Evolutionary conservation across 2,888 invertebrate genomes (phyloP).

Genomic region (Drosophila anomalata): DNA sequence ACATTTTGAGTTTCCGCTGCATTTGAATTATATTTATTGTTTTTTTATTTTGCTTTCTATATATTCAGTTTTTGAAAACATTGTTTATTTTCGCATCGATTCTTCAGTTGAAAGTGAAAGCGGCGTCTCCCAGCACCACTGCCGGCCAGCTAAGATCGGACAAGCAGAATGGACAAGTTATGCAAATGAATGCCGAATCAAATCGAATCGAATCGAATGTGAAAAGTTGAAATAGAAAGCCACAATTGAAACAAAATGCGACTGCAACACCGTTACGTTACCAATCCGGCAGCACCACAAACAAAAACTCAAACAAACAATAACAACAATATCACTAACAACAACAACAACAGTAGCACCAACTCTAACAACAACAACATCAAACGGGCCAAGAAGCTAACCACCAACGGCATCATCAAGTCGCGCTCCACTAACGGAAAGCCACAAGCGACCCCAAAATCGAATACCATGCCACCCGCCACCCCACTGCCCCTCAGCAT

Average conservation of each 20-base stretch:
- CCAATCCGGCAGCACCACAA: conserved; percentile 39
- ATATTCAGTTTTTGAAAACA: conserved; percentile 39
- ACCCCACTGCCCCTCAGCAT: conserved; percentile 15
- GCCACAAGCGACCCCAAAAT: conserved; percentile 10
- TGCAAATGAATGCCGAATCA: conserved; percentile 47
- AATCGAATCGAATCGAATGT: conserved; percentile 1
- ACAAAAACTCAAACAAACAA: conserved; percentile 40
- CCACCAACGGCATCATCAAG: conserved; percentile 45
- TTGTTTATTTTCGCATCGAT: conserved; percentile 61
- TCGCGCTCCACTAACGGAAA: conserved; percentile 42
- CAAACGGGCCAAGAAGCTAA: conserved; percentile 41
- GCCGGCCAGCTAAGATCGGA: conserved; percentile 44
- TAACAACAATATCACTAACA: conserved; percentile 34
- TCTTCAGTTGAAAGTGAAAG: conserved; percentile 73
- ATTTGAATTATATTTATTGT: conserved; percentile 46
- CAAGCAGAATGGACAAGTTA: conserved; percentile 48
- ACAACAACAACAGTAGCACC: conserved; percentile 36
- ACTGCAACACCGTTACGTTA: conserved; percentile 63
- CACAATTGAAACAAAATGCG: conserved; percentile 54
- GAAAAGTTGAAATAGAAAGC: conserved; percentile 31
- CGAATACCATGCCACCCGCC: conserved; percentile 27
- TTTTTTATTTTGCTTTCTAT: conserved; percentile 34
- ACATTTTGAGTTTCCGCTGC: conserved; percentile 12
- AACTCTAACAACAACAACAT: conserved; percentile 38
- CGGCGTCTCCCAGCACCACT: conserved; percentile 38